A percentile compares a stretch with the other conserved stretches of the same genome.
Evolutionary conservation across 2,888 invertebrate genomes (phyloP).

Genomic region (Luffia ferchaultella): DNA sequence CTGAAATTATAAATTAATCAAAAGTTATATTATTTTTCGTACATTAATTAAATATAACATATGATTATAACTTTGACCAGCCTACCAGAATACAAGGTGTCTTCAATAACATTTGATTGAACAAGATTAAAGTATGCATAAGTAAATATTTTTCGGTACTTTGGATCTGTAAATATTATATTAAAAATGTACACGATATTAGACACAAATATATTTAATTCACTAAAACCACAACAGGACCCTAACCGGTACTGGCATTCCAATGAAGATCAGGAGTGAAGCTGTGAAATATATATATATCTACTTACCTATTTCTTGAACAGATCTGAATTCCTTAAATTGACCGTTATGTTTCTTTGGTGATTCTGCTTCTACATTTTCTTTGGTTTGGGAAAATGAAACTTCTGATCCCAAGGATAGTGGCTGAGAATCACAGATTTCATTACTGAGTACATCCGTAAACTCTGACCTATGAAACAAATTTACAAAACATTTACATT

Average conservation of each 20-base stretch:
- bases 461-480: slow-evolving; percentile 41
- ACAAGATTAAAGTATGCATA: slow-evolving; percentile 76
- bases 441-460: slow-evolving; percentile 41
- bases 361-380: slow-evolving; percentile 12
- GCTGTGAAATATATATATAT: too few relatives aligned
- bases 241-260: too few relatives aligned
- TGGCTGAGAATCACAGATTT: slow-evolving; percentile 37
- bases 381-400: slow-evolving; percentile 11
- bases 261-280: too few relatives aligned
- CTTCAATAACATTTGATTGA: slow-evolving; percentile 76
- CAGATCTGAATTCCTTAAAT: slow-evolving; percentile 38
- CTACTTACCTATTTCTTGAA: slow-evolving; percentile 44
- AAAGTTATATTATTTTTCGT: too few relatives aligned
- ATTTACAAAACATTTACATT: too few relatives aligned
- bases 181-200: background rate
- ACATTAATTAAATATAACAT: too few relatives aligned
- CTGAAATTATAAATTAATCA: slow-evolving; percentile 34
- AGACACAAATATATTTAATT: background rate
- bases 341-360: slow-evolving; percentile 41
- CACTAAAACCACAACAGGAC: background rate
- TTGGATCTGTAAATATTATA: slow-evolving; percentile 42
- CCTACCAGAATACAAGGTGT: slow-evolving; percentile 70
- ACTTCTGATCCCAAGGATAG: slow-evolving; percentile 32
- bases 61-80: too few relatives aligned
- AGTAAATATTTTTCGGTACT: slow-evolving; percentile 61